These are phyloP conservation scores for Lasius fuliginosus DNA, from an alignment of 2,888 invertebrate species.

Conservation along the genomic window DNA sequence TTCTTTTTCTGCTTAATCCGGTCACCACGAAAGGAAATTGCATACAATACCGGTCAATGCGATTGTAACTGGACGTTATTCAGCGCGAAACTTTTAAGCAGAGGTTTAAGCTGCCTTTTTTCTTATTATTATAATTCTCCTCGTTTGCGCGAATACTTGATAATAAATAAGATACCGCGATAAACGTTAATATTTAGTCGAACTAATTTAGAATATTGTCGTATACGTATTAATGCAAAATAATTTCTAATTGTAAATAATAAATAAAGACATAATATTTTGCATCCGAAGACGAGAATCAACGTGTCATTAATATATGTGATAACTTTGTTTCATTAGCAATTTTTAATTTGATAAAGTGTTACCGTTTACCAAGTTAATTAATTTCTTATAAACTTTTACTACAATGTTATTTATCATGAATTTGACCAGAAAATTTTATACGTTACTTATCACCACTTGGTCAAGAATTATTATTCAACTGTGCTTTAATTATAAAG, in stretches of 20 bases:
- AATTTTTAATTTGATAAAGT: not conserved
- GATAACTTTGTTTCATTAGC: not conserved
- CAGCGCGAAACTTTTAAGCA: not conserved
- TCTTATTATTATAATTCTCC: not conserved
- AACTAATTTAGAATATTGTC: not conserved
- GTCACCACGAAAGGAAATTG: conserved; percentile 28
- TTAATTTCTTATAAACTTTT: not conserved
- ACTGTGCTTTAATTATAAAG: not conserved
- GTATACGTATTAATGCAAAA: not conserved
- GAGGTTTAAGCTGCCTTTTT: too few species aligned
- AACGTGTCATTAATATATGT: not conserved
- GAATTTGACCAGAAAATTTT: not conserved
- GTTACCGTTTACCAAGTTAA: not conserved
- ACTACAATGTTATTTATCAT: not conserved
- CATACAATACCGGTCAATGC: not conserved
- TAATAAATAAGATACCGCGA: not conserved
- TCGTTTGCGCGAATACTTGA: not conserved
- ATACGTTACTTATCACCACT: not conserved
- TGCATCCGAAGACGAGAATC: not conserved
- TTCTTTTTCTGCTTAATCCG: conserved; percentile 41
- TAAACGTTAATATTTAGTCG: not conserved
- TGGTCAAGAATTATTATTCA: not conserved
- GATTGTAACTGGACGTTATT: not conserved
- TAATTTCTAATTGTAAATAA: not conserved
- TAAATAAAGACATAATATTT: not conserved